Percentiles rank a stretch among this genome's conserved stretches.
Conservation (phyloP, 2,888 invertebrate genomes). For the Dryadula phaetusa region DNA sequence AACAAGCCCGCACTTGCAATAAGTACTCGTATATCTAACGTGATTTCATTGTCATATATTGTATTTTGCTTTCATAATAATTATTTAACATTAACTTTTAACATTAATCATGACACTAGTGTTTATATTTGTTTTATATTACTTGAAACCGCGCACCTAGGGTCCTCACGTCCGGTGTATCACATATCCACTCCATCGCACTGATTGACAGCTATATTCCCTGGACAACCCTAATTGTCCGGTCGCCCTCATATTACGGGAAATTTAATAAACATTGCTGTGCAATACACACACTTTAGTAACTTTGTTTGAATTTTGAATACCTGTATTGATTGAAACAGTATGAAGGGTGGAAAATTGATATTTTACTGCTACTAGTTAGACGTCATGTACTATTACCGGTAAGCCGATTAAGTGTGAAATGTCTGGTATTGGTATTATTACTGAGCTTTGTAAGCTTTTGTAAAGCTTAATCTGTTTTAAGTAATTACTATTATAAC, state of each 20-base stretch:
- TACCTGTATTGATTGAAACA: constrained; percentile 65
- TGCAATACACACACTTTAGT: constrained; percentile 58
- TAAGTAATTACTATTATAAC: too few species aligned
- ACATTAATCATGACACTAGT: constrained; percentile 28
- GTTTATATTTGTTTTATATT: constrained; percentile 1
- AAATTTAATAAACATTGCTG: constrained; percentile 74
- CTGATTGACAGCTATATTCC: constrained; percentile 75
- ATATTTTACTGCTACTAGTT: constrained; percentile 20
- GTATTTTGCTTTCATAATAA: too few species aligned
- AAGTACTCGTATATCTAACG: too few species aligned
- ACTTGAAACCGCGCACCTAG: constrained; percentile 27
- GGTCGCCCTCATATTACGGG: constrained; percentile 64
- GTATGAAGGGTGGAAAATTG: constrained; percentile 52
- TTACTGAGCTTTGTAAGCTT: constrained; percentile 29
- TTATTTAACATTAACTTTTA: background rate
- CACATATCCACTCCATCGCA: constrained; percentile 58
- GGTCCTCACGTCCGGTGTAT: constrained; percentile 57
- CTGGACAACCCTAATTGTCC: constrained; percentile 70
- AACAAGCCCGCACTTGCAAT: too few species aligned
- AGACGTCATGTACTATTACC: constrained; percentile 24
- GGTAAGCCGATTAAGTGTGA: constrained; percentile 38
- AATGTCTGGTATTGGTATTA: constrained; percentile 34
- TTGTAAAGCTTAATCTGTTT: background rate
- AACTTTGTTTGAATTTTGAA: constrained; percentile 61
- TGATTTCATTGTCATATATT: too few species aligned